phyloP scores from a whole-genome alignment of 64 coral and sea anemone genomes.

The Acropora yongei region DNA sequence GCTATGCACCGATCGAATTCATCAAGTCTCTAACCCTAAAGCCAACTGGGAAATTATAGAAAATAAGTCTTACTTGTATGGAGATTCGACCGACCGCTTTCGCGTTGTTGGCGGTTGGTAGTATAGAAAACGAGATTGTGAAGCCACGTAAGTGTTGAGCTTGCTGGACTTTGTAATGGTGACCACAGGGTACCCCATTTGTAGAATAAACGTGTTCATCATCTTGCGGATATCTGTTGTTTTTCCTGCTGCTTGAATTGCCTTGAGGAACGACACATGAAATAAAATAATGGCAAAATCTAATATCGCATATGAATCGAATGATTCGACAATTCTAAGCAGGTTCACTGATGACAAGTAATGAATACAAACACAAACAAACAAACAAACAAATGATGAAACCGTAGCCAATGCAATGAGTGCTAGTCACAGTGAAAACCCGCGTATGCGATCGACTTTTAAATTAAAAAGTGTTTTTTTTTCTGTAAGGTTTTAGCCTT shows the following conservation, averaged over 20 bases:
- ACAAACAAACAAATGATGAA: neutral
- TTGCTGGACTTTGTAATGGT: slow-evolving; percentile 27
- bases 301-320: no score
- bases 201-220: slow-evolving; percentile 41
- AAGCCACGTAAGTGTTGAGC: slow-evolving; percentile 19
- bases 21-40: no score
- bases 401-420: neutral
- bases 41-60: no score
- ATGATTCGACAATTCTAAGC: no score
- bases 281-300: neutral
- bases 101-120: slow-evolving; percentile 2
- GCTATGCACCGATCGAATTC: no score
- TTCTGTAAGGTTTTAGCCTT: no score
- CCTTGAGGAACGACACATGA: neutral
- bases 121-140: slow-evolving; percentile 60
- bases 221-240: neutral
- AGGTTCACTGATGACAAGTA: neutral
- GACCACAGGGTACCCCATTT: slow-evolving; percentile 59
- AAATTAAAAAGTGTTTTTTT: no score
- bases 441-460: no score
- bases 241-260: slow-evolving; percentile 18
- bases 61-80: slow-evolving; percentile 17
- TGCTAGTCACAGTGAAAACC: no score
- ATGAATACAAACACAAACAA: neutral
- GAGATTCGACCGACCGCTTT: slow-evolving; percentile 1